Conservation (phyloP, 1,140 invertebrate genomes). For the Delia radicum region DNA sequence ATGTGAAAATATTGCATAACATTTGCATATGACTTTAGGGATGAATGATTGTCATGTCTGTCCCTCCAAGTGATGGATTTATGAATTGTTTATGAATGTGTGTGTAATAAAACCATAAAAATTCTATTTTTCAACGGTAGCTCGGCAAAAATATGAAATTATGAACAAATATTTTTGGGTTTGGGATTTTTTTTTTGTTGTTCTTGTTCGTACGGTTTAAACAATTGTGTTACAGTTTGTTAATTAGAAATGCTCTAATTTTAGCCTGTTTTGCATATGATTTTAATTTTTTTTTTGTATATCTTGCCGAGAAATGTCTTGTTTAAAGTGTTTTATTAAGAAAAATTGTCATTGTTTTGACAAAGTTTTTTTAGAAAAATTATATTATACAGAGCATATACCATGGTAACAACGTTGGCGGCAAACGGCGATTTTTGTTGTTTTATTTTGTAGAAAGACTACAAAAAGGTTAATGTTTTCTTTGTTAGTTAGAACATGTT, state of each 20-base stretch:
- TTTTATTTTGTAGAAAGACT: not conserved
- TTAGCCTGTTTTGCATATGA: conserved; percentile 12
- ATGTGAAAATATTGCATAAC: not conserved
- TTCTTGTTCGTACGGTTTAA: not conserved
- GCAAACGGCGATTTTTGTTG: not conserved
- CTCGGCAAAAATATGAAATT: not conserved
- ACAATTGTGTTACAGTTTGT: not conserved
- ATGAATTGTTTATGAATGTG: not conserved
- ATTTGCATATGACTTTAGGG: not conserved
- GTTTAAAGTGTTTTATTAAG: not conserved
- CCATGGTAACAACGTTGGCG: not conserved
- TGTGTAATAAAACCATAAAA: not conserved
- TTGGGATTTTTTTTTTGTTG: not conserved
- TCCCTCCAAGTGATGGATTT: not conserved
- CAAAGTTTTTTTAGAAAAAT: not conserved
- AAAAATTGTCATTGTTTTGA: not conserved
- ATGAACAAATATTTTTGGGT: not conserved
- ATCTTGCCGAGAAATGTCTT: no score
- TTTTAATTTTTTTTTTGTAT: not conserved
- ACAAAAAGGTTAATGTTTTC: conserved; percentile 18
- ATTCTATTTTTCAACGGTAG: not conserved
- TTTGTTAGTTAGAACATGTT: conserved; percentile 16
- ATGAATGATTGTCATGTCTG: not conserved
- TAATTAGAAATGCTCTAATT: conserved; percentile 19
- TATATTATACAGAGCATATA: not conserved